Conservation (phyloP, 2,113 vertebrate genomes). For the Alligator sinensis region DNA sequence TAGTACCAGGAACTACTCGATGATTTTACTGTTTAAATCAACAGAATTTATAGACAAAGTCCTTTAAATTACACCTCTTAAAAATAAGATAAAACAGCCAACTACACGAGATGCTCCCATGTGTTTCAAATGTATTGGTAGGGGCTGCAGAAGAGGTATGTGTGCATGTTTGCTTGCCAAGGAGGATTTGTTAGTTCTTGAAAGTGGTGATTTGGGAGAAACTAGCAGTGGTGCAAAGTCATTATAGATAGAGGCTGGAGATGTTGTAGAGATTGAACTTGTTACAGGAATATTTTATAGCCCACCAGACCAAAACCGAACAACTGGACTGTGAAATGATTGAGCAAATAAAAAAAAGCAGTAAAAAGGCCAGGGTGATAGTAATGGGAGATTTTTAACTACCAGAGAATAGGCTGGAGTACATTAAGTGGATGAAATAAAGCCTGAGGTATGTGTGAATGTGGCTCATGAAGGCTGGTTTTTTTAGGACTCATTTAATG, state of each 20-base stretch:
- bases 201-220: slow-evolving; percentile 13
- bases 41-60: neutral
- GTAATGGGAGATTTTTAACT: slow-evolving; percentile 69
- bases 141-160: neutral
- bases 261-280: slow-evolving; percentile 60
- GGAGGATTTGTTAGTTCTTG: slow-evolving; percentile 46
- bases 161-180: neutral
- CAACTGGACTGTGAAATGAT: slow-evolving; percentile 74
- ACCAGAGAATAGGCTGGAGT: slow-evolving; percentile 59
- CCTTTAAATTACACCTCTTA: neutral
- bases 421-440: slow-evolving; percentile 68
- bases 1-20: neutral
- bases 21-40: neutral
- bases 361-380: slow-evolving; percentile 65
- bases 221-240: neutral
- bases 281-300: slow-evolving; percentile 67
- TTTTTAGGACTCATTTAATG: slow-evolving; percentile 58
- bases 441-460: slow-evolving; percentile 19
- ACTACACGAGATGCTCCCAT: neutral
- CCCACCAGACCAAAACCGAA: slow-evolving; percentile 54
- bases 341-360: slow-evolving; percentile 75
- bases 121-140: neutral
- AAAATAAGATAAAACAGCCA: neutral
- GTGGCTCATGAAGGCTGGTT: slow-evolving; percentile 2
- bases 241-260: slow-evolving; percentile 33